A percentile compares a stretch with the other conserved stretches of the same genome.
phyloP scores from a whole-genome alignment of 2,113 vertebrate genomes.

The Candoia aspera region DNA sequence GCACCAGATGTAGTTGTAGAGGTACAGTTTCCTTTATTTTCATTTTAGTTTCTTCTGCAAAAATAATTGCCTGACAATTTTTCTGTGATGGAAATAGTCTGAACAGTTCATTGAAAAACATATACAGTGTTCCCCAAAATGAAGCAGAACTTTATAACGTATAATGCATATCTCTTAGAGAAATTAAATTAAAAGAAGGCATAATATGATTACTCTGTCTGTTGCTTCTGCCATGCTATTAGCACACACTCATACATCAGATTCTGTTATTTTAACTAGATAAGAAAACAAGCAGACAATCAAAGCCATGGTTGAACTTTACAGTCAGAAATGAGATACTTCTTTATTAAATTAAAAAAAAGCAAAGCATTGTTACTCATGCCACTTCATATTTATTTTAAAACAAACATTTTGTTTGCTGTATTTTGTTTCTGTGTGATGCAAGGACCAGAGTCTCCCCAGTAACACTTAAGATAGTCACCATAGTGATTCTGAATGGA shows the following conservation, averaged over 20 bases:
- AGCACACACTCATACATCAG: slow-evolving; percentile 19
- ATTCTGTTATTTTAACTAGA: neutral
- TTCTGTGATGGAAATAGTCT: neutral
- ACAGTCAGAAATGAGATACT: slow-evolving; percentile 8
- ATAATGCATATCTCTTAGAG: neutral
- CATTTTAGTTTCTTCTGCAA: neutral
- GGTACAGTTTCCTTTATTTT: neutral
- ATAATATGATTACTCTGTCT: slow-evolving; percentile 24
- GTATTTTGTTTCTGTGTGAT: neutral
- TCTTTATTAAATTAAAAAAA: slow-evolving; percentile 7
- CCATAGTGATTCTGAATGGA: neutral
- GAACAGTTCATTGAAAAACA: neutral
- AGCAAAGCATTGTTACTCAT: neutral
- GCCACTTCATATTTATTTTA: neutral
- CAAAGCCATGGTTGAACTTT: slow-evolving; percentile 3
- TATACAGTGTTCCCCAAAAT: neutral
- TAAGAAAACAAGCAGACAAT: slow-evolving; percentile 17
- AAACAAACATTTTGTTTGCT: neutral
- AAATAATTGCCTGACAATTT: neutral
- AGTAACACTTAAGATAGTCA: neutral
- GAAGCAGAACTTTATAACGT: slow-evolving; percentile 26
- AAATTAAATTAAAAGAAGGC: slow-evolving; percentile 36
- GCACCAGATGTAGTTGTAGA: neutral
- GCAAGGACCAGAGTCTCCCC: neutral
- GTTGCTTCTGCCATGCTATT: slow-evolving; percentile 19